phyloP scores from a whole-genome alignment of 1,140 invertebrate species.

The Drosophila kurseongensis region DNA sequence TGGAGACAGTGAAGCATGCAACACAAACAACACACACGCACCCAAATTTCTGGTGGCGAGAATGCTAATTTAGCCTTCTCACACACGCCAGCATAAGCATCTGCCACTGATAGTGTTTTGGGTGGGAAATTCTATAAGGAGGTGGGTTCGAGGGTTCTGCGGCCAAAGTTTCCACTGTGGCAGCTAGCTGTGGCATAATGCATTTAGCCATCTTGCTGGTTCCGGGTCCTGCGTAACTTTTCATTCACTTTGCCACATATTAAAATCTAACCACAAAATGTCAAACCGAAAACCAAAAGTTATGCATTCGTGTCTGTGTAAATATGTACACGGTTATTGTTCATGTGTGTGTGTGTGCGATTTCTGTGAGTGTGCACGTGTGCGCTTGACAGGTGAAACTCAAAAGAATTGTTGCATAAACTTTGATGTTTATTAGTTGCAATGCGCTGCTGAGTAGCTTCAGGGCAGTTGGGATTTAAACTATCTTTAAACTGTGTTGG shows the following conservation, averaged over 20 bases:
- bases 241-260: conserved; percentile 73
- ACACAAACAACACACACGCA: conserved; percentile 50
- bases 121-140: neutral
- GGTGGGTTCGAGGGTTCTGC: neutral
- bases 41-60: conserved; percentile 51
- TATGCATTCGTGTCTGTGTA: conserved; percentile 57
- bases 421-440: conserved; percentile 41
- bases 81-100: conserved; percentile 46
- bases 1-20: conserved; percentile 36
- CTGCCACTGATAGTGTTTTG: conserved; percentile 63
- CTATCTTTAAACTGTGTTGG: neutral
- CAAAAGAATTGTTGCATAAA: conserved; percentile 51
- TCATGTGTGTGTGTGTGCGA: conserved; percentile 1
- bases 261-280: conserved; percentile 79
- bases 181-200: conserved; percentile 55
- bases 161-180: conserved; percentile 47
- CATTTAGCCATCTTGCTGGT: conserved; percentile 50
- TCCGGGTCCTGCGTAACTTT: conserved; percentile 61
- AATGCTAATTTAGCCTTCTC: conserved; percentile 68
- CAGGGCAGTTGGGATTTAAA: neutral
- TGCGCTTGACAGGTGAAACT: conserved; percentile 37
- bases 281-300: conserved; percentile 80
- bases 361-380: conserved; percentile 14
- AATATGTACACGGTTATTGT: neutral
- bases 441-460: conserved; percentile 1